phyloP scores from a whole-genome alignment of 2,113 vertebrate genomes.

The Channa maculata region DNA sequence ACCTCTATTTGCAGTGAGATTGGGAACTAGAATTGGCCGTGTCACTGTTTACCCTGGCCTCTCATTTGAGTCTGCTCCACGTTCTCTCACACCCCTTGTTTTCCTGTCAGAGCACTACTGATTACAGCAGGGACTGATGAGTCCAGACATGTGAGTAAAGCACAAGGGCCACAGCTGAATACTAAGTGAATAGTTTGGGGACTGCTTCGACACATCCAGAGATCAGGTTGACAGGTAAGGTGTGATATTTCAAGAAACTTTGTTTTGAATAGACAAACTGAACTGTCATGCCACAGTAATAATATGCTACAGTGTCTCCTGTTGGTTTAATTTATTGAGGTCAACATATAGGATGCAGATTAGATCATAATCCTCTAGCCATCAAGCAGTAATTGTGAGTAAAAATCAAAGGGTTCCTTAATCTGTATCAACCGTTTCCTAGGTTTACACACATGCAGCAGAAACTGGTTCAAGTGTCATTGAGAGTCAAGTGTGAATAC shows the following conservation, averaged over 20 bases:
- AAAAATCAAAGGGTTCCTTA: constrained; percentile 7
- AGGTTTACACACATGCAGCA: neutral
- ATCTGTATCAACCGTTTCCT: constrained; percentile 3
- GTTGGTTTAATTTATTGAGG: neutral
- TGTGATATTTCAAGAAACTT: neutral
- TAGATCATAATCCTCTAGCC: neutral
- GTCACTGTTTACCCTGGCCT: constrained; percentile 76
- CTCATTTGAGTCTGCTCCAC: constrained; percentile 71
- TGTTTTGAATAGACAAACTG: neutral
- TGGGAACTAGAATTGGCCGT: constrained; percentile 73
- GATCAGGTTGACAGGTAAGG: constrained; percentile 2
- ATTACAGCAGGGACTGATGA: constrained; percentile 76
- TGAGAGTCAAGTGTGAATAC: constrained; percentile 42
- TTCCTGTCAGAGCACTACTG: constrained; percentile 67
- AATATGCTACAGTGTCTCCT: neutral
- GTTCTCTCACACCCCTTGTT: constrained; percentile 63
- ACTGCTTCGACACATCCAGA: constrained; percentile 10
- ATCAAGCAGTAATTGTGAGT: neutral
- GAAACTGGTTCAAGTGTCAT: constrained; percentile 17
- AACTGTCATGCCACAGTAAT: too few species aligned
- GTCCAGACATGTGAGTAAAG: constrained; percentile 75
- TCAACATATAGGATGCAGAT: neutral
- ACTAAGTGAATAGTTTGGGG: constrained; percentile 51
- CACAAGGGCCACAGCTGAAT: constrained; percentile 53
- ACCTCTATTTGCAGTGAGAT: constrained; percentile 75